These are phyloP conservation scores for Amiota mariae DNA, from an alignment of 2,888 invertebrate species.

Conservation along the genomic window DNA sequence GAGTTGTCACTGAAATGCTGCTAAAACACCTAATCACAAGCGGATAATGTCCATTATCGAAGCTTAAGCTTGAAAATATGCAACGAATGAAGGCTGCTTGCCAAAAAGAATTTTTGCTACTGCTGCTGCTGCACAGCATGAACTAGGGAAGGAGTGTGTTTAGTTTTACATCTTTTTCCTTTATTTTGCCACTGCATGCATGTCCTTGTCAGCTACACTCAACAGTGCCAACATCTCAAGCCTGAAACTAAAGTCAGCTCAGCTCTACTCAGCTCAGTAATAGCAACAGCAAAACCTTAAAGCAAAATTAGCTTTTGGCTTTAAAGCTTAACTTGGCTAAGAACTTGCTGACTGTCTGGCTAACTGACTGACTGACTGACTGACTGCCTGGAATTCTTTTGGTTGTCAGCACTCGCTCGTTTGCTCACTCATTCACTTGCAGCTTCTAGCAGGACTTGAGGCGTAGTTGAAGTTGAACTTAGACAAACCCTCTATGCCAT, in stretches of 20 bases:
- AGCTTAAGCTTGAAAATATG: constrained; percentile 13
- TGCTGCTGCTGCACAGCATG: constrained; percentile 37
- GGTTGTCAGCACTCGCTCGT: constrained; percentile 60
- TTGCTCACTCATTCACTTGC: background rate
- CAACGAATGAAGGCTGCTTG: background rate
- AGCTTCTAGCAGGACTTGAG: background rate
- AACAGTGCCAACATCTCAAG: background rate
- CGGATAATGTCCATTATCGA: constrained; percentile 56
- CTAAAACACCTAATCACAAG: constrained; percentile 62
- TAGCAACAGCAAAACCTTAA: constrained; percentile 53
- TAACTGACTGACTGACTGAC: constrained; percentile 42
- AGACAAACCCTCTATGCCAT: background rate
- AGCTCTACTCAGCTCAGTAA: too few species aligned
- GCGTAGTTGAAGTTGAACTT: background rate
- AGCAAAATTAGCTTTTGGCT: constrained; percentile 65
- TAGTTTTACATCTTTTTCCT: too few species aligned
- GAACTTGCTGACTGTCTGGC: constrained; percentile 39
- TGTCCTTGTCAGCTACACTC: constrained; percentile 22
- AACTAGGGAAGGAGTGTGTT: background rate
- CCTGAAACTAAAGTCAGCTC: constrained; percentile 25
- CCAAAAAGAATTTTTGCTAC: constrained; percentile 34
- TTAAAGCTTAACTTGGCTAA: constrained; percentile 62
- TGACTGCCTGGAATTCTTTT: constrained; percentile 55
- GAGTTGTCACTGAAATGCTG: constrained; percentile 17
- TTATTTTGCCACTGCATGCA: background rate